Base-by-base conservation (phyloP, 2,113 vertebrate species). In the Coreoperca whiteheadi region DNA sequence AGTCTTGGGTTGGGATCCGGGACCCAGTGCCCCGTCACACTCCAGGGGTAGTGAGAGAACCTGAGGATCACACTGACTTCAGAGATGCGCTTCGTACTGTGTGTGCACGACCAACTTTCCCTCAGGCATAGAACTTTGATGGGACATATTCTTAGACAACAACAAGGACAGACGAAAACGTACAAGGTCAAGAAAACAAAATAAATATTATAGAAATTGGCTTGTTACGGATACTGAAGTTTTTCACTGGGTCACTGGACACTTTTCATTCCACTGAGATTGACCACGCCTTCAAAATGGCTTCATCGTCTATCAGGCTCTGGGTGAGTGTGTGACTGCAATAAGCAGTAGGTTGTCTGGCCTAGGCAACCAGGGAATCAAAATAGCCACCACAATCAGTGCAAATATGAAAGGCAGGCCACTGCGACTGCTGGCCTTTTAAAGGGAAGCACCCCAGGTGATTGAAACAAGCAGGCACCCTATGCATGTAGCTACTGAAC, bases 341-440 rank as follows among this genome's bases (percentile, higher is more conserved):
- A 88, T 90, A 85, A 92, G 81, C 88, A 93, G 84, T 77, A 83
- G 83, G 77, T 89, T 80, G 85, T 81, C 85, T 79, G 79, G 66
- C 79, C 81, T 43, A 10, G 66, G 90, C 88, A 63, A 74, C 85
- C 34, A 23, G 77, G 73, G 89, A 94, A 92, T 93, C 91, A 94
- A 96, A 96, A 95, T 93, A 95, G 94, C 91, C 91, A 86, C 76
- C 84, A 88, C 91, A 93, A 95, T 96, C 93, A 92, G 91, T 46
- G 87, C 78, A 89, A 92, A 92, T 94, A 90, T 91, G 92, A 94
- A 93, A 94, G 92, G 88, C 85, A 93, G 90, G 79, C 69, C 37
- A 78, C 81, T 77, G 79, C 70, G 61, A 63, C 69, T 85, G 82
- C 88, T 86, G 93, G 93, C 93, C 94, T 95, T 94, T 89, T 41